These are phyloP conservation scores for Agrotis segetum DNA, from an alignment of 2,888 invertebrate genomes.

Conservation along the genomic window DNA sequence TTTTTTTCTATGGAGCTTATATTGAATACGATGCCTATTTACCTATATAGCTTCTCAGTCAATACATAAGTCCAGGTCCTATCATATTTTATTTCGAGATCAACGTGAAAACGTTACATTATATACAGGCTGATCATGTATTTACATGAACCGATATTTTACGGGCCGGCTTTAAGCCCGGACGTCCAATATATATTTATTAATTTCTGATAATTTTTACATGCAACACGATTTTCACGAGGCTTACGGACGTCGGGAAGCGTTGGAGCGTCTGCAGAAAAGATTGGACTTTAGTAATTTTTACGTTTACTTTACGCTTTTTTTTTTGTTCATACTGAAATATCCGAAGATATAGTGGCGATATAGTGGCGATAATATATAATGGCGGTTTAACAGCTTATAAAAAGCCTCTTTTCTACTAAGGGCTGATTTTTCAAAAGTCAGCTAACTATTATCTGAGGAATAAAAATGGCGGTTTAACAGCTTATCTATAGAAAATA, in stretches of 20 bases:
- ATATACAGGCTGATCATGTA: constrained; percentile 51
- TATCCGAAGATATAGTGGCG: too few species aligned
- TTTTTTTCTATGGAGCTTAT: too few species aligned
- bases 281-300: constrained; percentile 1
- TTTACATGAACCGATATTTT: constrained; percentile 55
- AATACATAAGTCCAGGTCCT: background rate
- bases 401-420: too few species aligned
- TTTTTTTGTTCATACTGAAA: too few species aligned
- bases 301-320: too few species aligned
- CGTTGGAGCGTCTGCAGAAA: constrained; percentile 67
- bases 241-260: constrained; percentile 65
- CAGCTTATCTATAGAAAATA: too few species aligned
- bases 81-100: constrained; percentile 44
- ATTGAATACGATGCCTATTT: background rate
- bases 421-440: too few species aligned
- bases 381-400: too few species aligned
- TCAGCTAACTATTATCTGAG: too few species aligned
- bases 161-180: constrained; percentile 49
- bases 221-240: constrained; percentile 71
- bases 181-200: constrained; percentile 66
- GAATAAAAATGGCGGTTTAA: too few species aligned
- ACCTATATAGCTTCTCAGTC: background rate
- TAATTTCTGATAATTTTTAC: constrained; percentile 79
- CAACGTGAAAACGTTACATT: constrained; percentile 34
- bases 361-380: too few species aligned